These are phyloP conservation scores for Portunus trituberculatus DNA, from an alignment of 1,140 invertebrate species.

Conservation along the genomic window DNA sequence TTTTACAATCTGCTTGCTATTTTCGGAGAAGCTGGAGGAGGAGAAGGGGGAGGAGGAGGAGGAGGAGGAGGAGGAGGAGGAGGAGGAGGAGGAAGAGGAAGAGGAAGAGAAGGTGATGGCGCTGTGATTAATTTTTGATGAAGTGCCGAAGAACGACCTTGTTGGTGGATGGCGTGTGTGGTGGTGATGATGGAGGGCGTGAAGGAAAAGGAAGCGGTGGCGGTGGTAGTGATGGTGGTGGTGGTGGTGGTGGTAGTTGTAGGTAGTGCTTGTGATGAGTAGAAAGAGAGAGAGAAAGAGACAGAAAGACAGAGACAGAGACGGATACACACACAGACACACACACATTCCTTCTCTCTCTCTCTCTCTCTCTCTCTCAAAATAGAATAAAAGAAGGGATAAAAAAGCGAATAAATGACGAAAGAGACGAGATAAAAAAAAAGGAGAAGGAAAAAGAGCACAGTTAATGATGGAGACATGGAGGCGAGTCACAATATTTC, in stretches of 20 bases:
- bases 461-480: background rate
- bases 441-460: background rate
- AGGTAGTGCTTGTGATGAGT: background rate
- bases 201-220: background rate
- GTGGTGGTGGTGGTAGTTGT: background rate
- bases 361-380: background rate
- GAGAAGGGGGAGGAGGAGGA: too few species aligned
- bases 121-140: too few species aligned
- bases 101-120: too few species aligned
- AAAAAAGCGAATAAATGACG: background rate
- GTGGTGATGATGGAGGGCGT: background rate
- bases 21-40: too few species aligned
- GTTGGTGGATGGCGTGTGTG: background rate
- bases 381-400: background rate
- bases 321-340: background rate
- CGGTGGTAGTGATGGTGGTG: background rate
- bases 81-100: too few species aligned
- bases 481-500: too few species aligned
- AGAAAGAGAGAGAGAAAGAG: background rate
- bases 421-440: background rate
- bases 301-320: conserved; percentile 25
- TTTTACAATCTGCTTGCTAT: too few species aligned
- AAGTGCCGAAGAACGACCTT: too few species aligned
- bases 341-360: background rate
- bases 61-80: too few species aligned